phyloP scores from a whole-genome alignment of 2,113 vertebrate genomes.

The Hystrix cristata region DNA sequence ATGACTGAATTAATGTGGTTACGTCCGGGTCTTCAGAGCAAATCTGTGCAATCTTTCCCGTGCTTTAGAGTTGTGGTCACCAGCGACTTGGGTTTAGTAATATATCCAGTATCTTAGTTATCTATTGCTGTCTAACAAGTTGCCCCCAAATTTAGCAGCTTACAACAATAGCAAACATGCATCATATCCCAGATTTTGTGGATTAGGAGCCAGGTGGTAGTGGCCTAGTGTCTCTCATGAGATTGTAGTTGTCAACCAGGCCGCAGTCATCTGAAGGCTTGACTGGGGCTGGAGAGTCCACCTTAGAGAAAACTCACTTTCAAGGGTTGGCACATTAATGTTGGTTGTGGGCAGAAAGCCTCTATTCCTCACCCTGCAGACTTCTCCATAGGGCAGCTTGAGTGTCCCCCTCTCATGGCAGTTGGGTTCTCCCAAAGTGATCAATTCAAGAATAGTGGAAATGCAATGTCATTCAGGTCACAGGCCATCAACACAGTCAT shows the following conservation, averaged over 20 bases:
- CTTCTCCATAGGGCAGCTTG: not conserved
- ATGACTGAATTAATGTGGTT: not conserved
- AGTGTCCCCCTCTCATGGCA: not conserved
- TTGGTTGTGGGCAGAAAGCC: not conserved
- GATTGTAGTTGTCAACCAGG: not conserved
- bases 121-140: not conserved
- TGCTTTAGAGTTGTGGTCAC: not conserved
- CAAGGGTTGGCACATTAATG: not conserved
- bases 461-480: not conserved
- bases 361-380: not conserved
- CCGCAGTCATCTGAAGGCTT: not conserved
- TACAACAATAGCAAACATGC: not conserved
- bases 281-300: not conserved
- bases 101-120: not conserved
- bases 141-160: not conserved
- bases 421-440: not conserved
- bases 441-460: not conserved
- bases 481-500: not conserved
- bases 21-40: not conserved
- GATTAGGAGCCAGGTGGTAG: not conserved
- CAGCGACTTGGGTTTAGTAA: not conserved
- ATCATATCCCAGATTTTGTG: not conserved
- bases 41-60: not conserved
- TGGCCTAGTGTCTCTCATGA: not conserved
- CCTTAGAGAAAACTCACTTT: not conserved